Base-by-base conservation (phyloP, 2,113 vertebrate genomes). In the Nibea coibor region DNA sequence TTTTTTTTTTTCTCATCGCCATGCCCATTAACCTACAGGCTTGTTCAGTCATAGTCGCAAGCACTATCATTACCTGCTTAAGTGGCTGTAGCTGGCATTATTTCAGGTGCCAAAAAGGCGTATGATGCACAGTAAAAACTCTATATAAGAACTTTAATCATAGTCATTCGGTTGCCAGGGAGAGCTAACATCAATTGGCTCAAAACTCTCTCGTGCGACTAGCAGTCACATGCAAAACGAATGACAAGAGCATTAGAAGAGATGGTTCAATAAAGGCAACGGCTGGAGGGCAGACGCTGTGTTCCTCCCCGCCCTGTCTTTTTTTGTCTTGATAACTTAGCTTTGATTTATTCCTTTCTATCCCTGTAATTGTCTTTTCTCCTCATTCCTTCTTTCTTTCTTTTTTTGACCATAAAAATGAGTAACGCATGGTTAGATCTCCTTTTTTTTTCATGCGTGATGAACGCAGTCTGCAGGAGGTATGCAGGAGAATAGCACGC, bases 41-140 rank as follows among this genome's bases (percentile, higher is more conserved):
- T 45, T 81, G 82, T 89, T 87, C 58, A 72, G 64, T 82, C 85
- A 78, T 4, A 72, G 20, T 50, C 71, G 31, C n/a, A 26, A 10
- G 26, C 7, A 2, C 35, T 47, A 50, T 64, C 26, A 48, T 85
- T 72, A 84, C 82, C 66, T 75, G 64, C 62, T 24, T 19, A 24
- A 82, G 20, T 9, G 61, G 31, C 61, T 73, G 64, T 35, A 72
- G 57, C 26, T 65, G 61, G 51, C 17, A 39, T 82, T 75, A 31
- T 53, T 80, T 59, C 35, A 71, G 50, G 67, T 79, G 83, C 65
- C 63, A 62, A 79, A 82, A 74, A 39, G 14, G 50, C 3, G 1
- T 45, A 65, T 22, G 53, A 76, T 63, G 59, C 7, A 5, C 51
- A 47, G 56, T 75, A 81, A 80, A 71, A 80, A 73, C 65, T 42